Conservation (phyloP, 2,797 vertebrate genomes). For the Schizopygopsis malacanthus region DNA sequence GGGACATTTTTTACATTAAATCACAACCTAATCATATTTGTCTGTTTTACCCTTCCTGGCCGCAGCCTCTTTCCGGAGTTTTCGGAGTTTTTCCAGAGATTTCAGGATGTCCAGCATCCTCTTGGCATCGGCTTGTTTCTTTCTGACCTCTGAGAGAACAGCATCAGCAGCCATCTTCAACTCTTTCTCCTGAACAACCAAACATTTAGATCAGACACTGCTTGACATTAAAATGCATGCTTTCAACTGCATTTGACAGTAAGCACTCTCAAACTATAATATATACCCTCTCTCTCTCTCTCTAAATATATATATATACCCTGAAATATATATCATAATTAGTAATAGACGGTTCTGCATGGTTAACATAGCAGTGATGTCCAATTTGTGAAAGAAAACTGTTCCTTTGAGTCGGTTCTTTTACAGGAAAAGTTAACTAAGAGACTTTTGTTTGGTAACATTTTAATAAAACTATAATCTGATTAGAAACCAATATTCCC, state of each 20-base stretch:
- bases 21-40: neutral
- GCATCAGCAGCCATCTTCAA: slow-evolving; percentile 91
- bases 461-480: neutral
- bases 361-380: neutral
- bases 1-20: neutral
- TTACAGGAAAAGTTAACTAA: neutral
- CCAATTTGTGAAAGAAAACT: neutral
- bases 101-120: slow-evolving; percentile 89
- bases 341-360: neutral
- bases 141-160: slow-evolving; percentile 91
- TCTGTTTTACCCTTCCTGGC: slow-evolving; percentile 84
- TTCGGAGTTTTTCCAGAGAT: slow-evolving; percentile 90
- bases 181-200: slow-evolving; percentile 83
- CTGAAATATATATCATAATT: neutral
- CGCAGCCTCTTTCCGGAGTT: slow-evolving; percentile 92
- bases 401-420: neutral
- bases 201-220: neutral
- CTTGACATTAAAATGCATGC: neutral
- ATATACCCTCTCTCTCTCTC: neutral
- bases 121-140: slow-evolving; percentile 91
- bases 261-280: no score
- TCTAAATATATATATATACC: no score
- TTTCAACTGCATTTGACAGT: neutral
- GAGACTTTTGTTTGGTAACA: neutral
- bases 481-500: neutral